Conservation (phyloP, 2,888 invertebrate species). For the Xestia c-nigrum region DNA sequence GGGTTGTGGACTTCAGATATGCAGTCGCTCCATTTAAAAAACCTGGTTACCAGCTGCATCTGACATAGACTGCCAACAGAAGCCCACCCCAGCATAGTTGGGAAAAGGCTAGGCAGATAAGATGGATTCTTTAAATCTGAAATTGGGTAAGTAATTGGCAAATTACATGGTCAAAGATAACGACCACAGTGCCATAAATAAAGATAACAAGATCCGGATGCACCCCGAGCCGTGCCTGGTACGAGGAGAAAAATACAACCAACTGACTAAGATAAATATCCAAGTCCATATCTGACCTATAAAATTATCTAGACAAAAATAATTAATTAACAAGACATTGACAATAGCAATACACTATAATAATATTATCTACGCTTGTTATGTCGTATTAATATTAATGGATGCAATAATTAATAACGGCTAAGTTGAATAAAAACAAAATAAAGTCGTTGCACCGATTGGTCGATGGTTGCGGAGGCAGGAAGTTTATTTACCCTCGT, state of each 20-base stretch:
- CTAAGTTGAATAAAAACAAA: slow-evolving; percentile 39
- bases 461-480: neutral
- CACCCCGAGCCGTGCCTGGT: slow-evolving; percentile 43
- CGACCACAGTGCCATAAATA: neutral
- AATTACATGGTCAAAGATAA: slow-evolving; percentile 12
- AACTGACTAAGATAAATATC: slow-evolving; percentile 34
- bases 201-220: slow-evolving; percentile 14
- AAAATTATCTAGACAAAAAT: slow-evolving; percentile 58
- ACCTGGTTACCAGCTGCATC: too few species aligned
- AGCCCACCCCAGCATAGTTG: too few species aligned
- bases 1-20: too few species aligned
- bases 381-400: slow-evolving; percentile 49
- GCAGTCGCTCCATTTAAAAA: too few species aligned
- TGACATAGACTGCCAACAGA: too few species aligned
- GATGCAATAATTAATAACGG: slow-evolving; percentile 44
- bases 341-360: slow-evolving; percentile 42
- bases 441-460: slow-evolving; percentile 23
- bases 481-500: slow-evolving; percentile 18
- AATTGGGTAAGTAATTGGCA: too few species aligned
- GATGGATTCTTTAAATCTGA: too few species aligned
- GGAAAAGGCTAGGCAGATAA: too few species aligned
- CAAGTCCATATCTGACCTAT: slow-evolving; percentile 22
- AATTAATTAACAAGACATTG: slow-evolving; percentile 56
- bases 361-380: slow-evolving; percentile 43
- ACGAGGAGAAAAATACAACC: slow-evolving; percentile 32